Conservation (phyloP, 2,797 vertebrate genomes). For the Mormyrus hasselquistii region DNA sequence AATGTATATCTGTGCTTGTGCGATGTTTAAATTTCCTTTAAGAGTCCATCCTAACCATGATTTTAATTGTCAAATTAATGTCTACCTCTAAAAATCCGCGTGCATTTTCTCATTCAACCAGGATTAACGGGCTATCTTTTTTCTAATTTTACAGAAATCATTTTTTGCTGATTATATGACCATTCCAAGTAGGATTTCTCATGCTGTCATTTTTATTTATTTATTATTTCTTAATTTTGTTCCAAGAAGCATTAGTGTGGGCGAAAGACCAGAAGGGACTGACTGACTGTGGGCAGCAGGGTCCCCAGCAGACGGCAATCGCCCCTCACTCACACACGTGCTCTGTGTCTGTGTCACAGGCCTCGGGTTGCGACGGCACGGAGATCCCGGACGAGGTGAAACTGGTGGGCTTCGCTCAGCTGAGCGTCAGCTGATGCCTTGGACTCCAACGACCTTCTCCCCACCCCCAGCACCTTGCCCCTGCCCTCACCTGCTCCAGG, state of each 20-base stretch:
- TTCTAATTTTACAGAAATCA: too few relatives aligned
- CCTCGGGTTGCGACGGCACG: conserved; percentile 67
- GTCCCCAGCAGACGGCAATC: too few relatives aligned
- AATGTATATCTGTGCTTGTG: neutral
- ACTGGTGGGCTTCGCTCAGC: conserved; percentile 73
- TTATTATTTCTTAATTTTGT: neutral
- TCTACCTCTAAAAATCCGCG: neutral
- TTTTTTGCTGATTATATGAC: conserved; percentile 11
- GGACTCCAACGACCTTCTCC: neutral
- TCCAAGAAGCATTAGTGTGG: neutral
- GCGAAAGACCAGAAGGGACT: neutral
- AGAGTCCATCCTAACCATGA: neutral
- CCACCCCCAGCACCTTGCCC: neutral
- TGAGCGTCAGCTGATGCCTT: conserved; percentile 71
- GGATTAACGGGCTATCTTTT: neutral
- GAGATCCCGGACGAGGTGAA: conserved; percentile 75
- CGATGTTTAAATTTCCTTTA: neutral
- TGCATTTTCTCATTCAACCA: neutral
- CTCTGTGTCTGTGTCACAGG: conserved; percentile 42
- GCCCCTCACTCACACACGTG: neutral
- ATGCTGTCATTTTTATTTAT: neutral
- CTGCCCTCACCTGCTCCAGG: conserved; percentile 5
- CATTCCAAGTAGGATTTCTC: neutral
- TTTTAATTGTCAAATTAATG: neutral
- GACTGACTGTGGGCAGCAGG: neutral